Evolutionary conservation across 1,140 invertebrate genomes (phyloP), one percentile per base, ranked within the genome.

Genomic region (Ceratina japonica): DNA sequence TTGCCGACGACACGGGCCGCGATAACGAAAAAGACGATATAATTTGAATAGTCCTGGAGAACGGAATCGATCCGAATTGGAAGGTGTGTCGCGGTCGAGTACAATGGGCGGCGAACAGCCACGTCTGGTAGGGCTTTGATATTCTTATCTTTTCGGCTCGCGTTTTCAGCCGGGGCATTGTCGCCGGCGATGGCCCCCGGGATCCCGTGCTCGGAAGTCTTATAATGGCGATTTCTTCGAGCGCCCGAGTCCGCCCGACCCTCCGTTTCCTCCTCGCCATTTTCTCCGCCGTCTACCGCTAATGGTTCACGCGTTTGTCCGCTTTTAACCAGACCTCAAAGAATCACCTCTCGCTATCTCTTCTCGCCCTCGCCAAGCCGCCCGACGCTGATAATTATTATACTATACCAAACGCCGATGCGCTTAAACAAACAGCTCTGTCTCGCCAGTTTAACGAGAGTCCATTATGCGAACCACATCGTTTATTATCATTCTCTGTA

Each of bases 191-290:
- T n/a, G 54, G 54, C 78, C 72, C 63, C 27, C 79, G 64, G 69
- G 68, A 63, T 68, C 7, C 66, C 56, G 54, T 68, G 64, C 27
- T 79, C 70, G 80, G 76, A 79, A 82, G 77, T 79, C 77, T 79
- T 72, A 75, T 82, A 82, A 82, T 79, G 70, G 80, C 70, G 70
- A 72, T 82, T 75, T 73, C 64, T 80, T 80, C 74, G 64, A 56
- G 61, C 37, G 37, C 37, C 37, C 37, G 37, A 44, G 44, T 80
- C 31, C 69, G 58, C 59, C 69, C 70, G 63, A 61, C 66, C 15
- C 73, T 66, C 51, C 59, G 65, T 81, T 78, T 81, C 75, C 75
- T 70, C 54, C 24, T n/a, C 24, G 59, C 52, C 49, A 71, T 71
- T 79, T 79, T 66, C 80, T 69, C 49, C 68, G 44, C 12, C 75